phyloP scores from a whole-genome alignment of 2,888 invertebrate genomes.

The Willowsia nigromaculata region DNA sequence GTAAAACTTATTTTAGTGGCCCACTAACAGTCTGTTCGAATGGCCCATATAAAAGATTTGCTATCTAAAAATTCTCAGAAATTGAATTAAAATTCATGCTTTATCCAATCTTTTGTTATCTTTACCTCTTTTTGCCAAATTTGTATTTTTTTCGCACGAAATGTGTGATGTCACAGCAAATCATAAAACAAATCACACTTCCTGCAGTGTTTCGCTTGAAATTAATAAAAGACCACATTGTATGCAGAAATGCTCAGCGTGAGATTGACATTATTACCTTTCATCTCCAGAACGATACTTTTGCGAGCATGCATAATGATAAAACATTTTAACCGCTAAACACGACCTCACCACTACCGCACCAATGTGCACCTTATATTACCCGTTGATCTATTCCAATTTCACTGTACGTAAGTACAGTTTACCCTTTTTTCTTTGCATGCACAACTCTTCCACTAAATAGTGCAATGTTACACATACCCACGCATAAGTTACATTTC shows the following conservation, averaged over 20 bases:
- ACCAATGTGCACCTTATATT: not conserved
- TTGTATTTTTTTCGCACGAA: too few relatives aligned
- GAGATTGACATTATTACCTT: slow-evolving; percentile 46
- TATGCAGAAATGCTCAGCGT: slow-evolving; percentile 43
- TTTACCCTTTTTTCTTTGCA: not conserved
- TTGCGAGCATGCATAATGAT: slow-evolving; percentile 24
- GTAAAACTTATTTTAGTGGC: too few relatives aligned
- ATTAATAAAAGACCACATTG: slow-evolving; percentile 17
- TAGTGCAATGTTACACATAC: slow-evolving; percentile 28
- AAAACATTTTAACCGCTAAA: slow-evolving; percentile 20
- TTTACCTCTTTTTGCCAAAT: too few relatives aligned
- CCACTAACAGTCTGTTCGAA: too few relatives aligned
- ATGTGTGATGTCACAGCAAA: not conserved
- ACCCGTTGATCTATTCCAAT: not conserved
- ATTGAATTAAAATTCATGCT: too few relatives aligned
- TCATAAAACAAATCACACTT: not conserved
- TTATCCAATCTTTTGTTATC: too few relatives aligned
- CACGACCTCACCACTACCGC: not conserved
- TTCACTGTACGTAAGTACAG: not conserved
- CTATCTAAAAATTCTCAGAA: too few relatives aligned
- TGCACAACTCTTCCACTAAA: not conserved
- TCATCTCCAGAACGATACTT: not conserved
- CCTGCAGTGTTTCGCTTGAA: not conserved
- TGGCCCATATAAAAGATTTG: too few relatives aligned
- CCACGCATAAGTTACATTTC: slow-evolving; percentile 44